Evolutionary conservation across 2,797 vertebrate species (phyloP).

Genomic region (Alauda arvensis): DNA sequence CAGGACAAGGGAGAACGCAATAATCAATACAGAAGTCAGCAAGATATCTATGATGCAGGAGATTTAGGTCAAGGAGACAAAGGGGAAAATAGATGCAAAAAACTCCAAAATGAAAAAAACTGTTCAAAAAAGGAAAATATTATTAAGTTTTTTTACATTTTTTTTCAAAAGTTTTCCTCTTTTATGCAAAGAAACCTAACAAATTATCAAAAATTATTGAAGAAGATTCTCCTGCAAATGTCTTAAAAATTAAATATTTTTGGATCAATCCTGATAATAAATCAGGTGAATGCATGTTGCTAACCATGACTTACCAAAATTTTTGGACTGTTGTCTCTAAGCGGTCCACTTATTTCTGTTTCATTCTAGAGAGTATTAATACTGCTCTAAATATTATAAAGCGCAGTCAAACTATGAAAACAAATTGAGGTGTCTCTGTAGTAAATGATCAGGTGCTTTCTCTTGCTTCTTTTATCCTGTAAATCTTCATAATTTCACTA

Average conservation of each 20-base stretch:
- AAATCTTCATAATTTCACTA: not conserved
- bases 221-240: not conserved
- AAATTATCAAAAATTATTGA: not conserved
- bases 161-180: not conserved
- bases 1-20: not conserved
- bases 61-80: too few relatives aligned
- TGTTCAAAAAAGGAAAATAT: too few relatives aligned
- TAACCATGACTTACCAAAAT: not conserved
- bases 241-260: not conserved
- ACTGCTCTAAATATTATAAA: not conserved
- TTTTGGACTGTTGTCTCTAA: not conserved
- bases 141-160: not conserved
- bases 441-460: not conserved
- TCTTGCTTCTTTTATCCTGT: not conserved
- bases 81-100: too few relatives aligned
- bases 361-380: not conserved
- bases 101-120: too few relatives aligned
- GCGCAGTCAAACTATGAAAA: not conserved
- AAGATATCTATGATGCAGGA: not conserved
- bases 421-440: not conserved
- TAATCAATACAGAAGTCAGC: not conserved
- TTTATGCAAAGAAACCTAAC: rapidly evolving
- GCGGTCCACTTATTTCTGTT: not conserved
- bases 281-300: not conserved
- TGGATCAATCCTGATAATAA: not conserved